Conservation (phyloP, 2,797 vertebrate species). For the Enteromius mattozi region DNA sequence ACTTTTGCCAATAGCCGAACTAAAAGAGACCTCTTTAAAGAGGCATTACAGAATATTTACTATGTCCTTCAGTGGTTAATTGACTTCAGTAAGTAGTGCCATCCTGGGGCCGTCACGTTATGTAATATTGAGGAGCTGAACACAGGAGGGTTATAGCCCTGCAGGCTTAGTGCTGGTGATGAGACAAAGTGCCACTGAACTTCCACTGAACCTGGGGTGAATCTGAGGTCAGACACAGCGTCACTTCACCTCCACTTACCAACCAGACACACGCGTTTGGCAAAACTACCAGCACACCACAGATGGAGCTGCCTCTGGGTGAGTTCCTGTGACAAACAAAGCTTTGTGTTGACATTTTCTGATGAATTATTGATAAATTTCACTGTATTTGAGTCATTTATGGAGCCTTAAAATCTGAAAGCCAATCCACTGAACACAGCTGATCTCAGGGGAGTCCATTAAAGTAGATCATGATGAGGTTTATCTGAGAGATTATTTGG, state of each 20-base stretch:
- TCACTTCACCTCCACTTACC: slow-evolving; percentile 49
- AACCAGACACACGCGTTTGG: slow-evolving; percentile 43
- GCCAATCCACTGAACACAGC: neutral
- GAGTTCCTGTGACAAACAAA: slow-evolving; percentile 31
- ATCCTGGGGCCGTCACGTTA: slow-evolving; percentile 36
- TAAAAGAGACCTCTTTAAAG: slow-evolving; percentile 29
- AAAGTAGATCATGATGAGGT: slow-evolving; percentile 21
- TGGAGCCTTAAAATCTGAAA: neutral
- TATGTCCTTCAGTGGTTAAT: slow-evolving; percentile 45
- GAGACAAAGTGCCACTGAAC: slow-evolving; percentile 57
- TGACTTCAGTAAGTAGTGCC: slow-evolving; percentile 40
- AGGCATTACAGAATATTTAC: slow-evolving; percentile 39
- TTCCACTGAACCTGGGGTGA: slow-evolving; percentile 61
- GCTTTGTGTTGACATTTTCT: slow-evolving; percentile 19
- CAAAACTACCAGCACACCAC: slow-evolving; percentile 11
- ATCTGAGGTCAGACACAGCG: slow-evolving; percentile 53
- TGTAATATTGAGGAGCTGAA: slow-evolving; percentile 48
- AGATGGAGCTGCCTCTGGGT: slow-evolving; percentile 8
- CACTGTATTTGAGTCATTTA: neutral
- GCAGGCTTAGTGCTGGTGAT: slow-evolving; percentile 44
- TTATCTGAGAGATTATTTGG: slow-evolving; percentile 12
- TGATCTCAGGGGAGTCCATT: slow-evolving; percentile 14
- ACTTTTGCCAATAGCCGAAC: slow-evolving; percentile 3
- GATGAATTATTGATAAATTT: neutral
- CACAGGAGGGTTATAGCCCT: slow-evolving; percentile 42